These are phyloP conservation scores for Bambusicola thoracicus DNA, from an alignment of 2,113 vertebrate genomes.

Conservation along the genomic window DNA sequence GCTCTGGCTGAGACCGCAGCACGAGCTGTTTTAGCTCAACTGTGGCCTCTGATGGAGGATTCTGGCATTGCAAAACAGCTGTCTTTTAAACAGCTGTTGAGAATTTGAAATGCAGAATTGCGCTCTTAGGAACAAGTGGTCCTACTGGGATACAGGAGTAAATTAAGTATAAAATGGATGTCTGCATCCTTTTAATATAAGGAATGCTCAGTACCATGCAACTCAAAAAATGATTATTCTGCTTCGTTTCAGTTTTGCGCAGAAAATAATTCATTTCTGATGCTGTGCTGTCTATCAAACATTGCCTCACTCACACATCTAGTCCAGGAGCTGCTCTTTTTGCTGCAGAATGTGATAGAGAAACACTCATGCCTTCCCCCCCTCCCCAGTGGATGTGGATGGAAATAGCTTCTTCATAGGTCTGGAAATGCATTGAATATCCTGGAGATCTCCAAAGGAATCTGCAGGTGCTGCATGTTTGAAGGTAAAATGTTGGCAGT, in stretches of 20 bases:
- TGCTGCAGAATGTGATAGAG: not conserved
- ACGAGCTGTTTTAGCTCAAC: not conserved
- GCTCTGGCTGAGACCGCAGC: not conserved
- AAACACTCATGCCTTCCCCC: not conserved
- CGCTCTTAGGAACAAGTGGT: not conserved
- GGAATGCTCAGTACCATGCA: not conserved
- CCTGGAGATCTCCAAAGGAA: not conserved
- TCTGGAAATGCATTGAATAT: not conserved
- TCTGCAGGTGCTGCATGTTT: not conserved
- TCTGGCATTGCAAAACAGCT: not conserved
- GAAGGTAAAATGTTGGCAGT: not conserved
- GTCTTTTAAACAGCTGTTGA: not conserved
- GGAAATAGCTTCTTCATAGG: not conserved
- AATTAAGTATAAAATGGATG: not conserved
- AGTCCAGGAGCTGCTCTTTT: not conserved
- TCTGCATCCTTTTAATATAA: not conserved
- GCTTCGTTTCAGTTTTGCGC: not conserved
- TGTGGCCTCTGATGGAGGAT: not conserved
- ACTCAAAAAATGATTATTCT: not conserved
- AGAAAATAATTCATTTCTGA: not conserved
- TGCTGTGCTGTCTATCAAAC: too few relatives aligned
- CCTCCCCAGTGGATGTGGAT: not conserved
- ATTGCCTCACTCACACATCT: too few relatives aligned
- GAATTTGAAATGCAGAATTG: not conserved
- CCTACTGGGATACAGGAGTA: not conserved